These are phyloP conservation scores for Tiphia femorata DNA, from an alignment of 2,888 invertebrate genomes.

Conservation along the genomic window DNA sequence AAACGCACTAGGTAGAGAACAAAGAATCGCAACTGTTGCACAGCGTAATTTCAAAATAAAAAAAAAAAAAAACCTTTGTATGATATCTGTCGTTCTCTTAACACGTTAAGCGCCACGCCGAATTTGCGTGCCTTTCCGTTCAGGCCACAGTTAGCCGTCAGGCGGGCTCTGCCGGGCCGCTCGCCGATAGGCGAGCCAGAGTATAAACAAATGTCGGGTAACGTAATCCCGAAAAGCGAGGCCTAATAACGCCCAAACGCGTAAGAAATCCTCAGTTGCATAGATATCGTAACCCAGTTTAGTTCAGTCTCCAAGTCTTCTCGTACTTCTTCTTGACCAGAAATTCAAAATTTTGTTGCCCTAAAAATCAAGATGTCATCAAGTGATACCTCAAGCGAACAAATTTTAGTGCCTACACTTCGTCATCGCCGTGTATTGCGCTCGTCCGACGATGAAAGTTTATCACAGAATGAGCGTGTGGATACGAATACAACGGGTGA, in stretches of 20 bases:
- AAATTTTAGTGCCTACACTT: conserved; percentile 4
- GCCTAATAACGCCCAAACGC: neutral
- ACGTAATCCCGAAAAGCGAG: neutral
- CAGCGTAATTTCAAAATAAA: too few relatives aligned
- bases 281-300: conserved; percentile 6
- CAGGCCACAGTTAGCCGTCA: too few relatives aligned
- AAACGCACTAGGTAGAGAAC: too few relatives aligned
- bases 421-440: conserved; percentile 8
- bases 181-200: conserved; percentile 7
- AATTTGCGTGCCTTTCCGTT: too few relatives aligned
- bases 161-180: conserved; percentile 6
- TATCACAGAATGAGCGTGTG: conserved; percentile 6
- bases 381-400: conserved; percentile 6
- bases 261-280: neutral
- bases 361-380: conserved; percentile 7
- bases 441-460: conserved; percentile 6
- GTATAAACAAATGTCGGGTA: conserved; percentile 6
- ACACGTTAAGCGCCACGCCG: too few relatives aligned
- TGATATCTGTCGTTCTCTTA: too few relatives aligned
- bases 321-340: conserved; percentile 5
- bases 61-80: too few relatives aligned
- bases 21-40: too few relatives aligned
- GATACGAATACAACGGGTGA: conserved; percentile 5
- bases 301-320: conserved; percentile 2
- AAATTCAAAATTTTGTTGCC: conserved; percentile 8